Evolutionary conservation across 2,797 vertebrate species (phyloP), one percentile per base, ranked within the genome.

Genomic region (Tragelaphus oryx): DNA sequence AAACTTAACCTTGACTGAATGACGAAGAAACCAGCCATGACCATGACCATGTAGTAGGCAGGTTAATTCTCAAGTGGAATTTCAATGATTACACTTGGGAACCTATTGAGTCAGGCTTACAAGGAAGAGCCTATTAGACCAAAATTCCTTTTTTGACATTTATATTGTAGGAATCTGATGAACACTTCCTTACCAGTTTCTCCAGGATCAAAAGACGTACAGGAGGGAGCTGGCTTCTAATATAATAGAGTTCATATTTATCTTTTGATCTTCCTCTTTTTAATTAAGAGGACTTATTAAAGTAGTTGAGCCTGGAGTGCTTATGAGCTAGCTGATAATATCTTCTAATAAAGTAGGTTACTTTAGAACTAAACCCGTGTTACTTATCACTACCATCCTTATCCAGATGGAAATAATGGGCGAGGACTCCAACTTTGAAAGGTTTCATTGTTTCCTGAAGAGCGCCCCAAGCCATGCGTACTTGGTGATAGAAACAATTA

Each of bases 181-280:
- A 82, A 33, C 44, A 54, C 30, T 92, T 68, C 59, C 84, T 92
- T 78, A 74, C 84, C 54, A 48, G 76, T 83, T 95, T 94, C 91
- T 92, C n/a, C 48, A 84, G 87, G 84, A 94, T 96, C 89, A 97
- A 91, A 97, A 82, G 79, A 81, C 76, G 11, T 12, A 2, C 24
- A 84, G 18, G 16, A 26, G 17, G 33, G 41, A 26, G 44, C 78
- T 91, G 91, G 76, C 94, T 65, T 94, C 79, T 87, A 30, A 68
- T 68, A 30, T 54, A 68, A 55, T 30, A 17, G 79, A 57, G 52
- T 68, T 94, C 22, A 11, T 60, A 55, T 48, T 79, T 94, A 62
- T 62, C 95, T 90, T 97, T 94, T 95, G 86, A 95, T 94, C 89
- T 62, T 68, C 57, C 24, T 91, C 54, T 89, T 92, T 96, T 97